phyloP scores from a whole-genome alignment of 2,888 invertebrate genomes.

The Minunthozetes semirufus region DNA sequence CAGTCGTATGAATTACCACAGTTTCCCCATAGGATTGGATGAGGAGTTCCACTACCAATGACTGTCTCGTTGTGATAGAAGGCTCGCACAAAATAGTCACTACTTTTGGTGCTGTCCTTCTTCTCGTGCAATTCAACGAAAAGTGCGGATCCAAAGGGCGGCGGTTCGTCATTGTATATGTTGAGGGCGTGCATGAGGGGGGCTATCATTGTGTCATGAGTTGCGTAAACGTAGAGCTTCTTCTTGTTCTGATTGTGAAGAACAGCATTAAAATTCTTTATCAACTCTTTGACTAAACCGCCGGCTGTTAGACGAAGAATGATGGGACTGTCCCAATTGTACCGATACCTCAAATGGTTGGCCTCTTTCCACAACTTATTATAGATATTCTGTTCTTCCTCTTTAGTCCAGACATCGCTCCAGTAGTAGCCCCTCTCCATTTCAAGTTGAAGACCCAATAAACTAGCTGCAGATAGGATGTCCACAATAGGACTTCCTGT shows the following conservation, averaged over 20 bases:
- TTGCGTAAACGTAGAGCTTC: conserved; percentile 32
- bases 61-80: conserved; percentile 34
- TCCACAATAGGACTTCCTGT: conserved; percentile 23
- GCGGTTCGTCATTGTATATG: conserved; percentile 11
- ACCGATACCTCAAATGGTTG: too few species aligned
- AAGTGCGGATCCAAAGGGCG: conserved; percentile 31
- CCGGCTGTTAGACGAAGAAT: conserved; percentile 14
- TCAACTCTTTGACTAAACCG: conserved; percentile 25
- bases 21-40: not conserved
- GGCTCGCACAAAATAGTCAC: conserved; percentile 28
- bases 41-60: not conserved
- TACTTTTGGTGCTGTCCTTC: not conserved
- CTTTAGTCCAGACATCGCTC: conserved; percentile 22
- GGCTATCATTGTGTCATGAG: conserved; percentile 31
- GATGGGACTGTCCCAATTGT: conserved; percentile 17
- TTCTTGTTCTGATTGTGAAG: not conserved
- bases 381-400: conserved; percentile 29
- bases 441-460: not conserved
- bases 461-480: not conserved
- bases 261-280: too few species aligned
- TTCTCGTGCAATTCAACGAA: conserved; percentile 33
- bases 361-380: too few species aligned
- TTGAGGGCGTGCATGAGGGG: conserved; percentile 23
- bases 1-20: not conserved
- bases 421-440: conserved; percentile 4